These are phyloP conservation scores for Champsocephalus esox DNA, from an alignment of 2,797 vertebrate genomes.

Conservation along the genomic window DNA sequence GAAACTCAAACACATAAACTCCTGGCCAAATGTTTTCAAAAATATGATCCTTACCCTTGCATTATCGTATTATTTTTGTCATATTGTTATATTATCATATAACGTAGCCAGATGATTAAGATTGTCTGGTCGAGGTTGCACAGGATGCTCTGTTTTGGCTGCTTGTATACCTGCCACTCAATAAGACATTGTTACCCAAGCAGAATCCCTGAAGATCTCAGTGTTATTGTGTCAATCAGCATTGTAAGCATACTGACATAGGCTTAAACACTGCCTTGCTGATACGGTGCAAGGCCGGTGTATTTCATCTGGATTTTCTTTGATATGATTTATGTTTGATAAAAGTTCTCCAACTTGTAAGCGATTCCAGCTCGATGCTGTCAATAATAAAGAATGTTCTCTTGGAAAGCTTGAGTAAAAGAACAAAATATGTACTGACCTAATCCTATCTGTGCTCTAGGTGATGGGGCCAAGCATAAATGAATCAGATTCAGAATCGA, in stretches of 20 bases:
- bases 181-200: not conserved
- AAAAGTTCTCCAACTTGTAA: conserved; percentile 29
- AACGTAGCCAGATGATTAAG: conserved; percentile 15
- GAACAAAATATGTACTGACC: conserved; percentile 35
- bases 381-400: conserved; percentile 55
- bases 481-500: too few species aligned
- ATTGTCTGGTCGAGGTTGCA: conserved; percentile 14
- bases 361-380: conserved; percentile 27
- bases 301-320: not conserved
- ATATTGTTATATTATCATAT: conserved; percentile 1
- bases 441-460: conserved; percentile 38
- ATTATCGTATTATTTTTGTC: not conserved
- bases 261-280: not conserved
- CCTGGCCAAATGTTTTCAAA: conserved; percentile 1
- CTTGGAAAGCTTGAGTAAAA: conserved; percentile 25
- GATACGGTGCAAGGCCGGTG: not conserved
- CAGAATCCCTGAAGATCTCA: conserved; percentile 15
- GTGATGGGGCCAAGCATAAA: conserved; percentile 14
- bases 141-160: conserved; percentile 9
- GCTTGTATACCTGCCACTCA: conserved; percentile 10
- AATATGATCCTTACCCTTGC: not conserved
- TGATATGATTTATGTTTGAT: conserved; percentile 29
- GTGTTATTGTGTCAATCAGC: conserved; percentile 7
- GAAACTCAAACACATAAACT: not conserved
- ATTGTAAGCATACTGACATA: not conserved